phyloP scores from a whole-genome alignment of 2,888 invertebrate genomes.

The Callyntrura guangdongensis region DNA sequence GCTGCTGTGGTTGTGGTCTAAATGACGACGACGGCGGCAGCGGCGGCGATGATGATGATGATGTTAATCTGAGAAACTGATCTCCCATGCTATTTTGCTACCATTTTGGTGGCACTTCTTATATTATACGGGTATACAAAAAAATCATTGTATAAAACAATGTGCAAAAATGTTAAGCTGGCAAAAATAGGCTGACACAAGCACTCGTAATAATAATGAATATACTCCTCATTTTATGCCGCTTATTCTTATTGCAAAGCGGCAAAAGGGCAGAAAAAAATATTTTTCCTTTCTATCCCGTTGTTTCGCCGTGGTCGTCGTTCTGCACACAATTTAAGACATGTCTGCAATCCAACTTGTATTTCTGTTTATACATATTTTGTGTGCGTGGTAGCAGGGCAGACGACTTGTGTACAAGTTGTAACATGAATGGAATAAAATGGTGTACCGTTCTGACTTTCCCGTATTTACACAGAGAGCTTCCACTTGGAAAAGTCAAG shows the following conservation, averaged over 20 bases:
- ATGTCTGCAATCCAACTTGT: not conserved
- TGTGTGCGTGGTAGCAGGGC: not conserved
- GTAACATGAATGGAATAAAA: too few species aligned
- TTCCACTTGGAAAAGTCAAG: not conserved
- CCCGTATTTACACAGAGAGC: not conserved
- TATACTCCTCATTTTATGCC: conserved; percentile 1
- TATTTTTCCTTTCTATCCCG: not conserved
- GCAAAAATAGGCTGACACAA: not conserved
- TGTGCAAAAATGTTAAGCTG: not conserved
- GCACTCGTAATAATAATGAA: not conserved
- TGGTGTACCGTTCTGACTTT: too few species aligned
- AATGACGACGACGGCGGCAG: too few species aligned
- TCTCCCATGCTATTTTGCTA: conserved; percentile 27
- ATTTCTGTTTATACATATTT: too few species aligned
- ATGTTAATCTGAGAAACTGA: not conserved
- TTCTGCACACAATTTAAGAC: not conserved
- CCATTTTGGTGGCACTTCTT: not conserved
- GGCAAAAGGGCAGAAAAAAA: not conserved
- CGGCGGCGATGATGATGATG: not conserved
- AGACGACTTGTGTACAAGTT: conserved; percentile 8
- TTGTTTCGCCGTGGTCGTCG: not conserved
- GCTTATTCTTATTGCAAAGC: conserved; percentile 18
- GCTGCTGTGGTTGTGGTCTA: not conserved
- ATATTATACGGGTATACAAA: not conserved
- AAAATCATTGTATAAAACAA: not conserved